phyloP scores from a whole-genome alignment of 2,113 vertebrate genomes.

The Antigone vipio region DNA sequence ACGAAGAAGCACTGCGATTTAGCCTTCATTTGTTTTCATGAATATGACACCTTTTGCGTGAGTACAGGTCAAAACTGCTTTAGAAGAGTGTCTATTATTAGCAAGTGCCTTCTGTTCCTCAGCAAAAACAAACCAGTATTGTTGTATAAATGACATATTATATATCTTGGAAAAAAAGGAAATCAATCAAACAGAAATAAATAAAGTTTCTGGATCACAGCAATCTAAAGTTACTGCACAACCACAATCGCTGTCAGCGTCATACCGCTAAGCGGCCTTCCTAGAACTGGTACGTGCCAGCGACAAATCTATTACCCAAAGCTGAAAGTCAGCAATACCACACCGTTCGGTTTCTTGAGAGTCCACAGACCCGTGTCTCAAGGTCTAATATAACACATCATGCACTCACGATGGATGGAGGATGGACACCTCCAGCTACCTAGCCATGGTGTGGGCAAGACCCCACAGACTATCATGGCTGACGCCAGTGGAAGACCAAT shows the following conservation, averaged over 20 bases:
- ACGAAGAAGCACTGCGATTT: not conserved
- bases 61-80: not conserved
- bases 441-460: accelerated
- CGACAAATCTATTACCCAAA: not conserved
- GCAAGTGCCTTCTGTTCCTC: not conserved
- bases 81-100: not conserved
- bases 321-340: not conserved
- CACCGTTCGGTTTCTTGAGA: not conserved
- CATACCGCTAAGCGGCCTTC: not conserved
- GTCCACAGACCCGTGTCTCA: not conserved
- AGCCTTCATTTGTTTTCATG: not conserved
- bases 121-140: not conserved
- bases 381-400: not conserved
- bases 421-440: not conserved
- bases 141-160: not conserved
- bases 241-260: not conserved
- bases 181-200: not conserved
- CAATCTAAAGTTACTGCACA: not conserved
- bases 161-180: not conserved
- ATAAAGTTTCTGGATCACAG: not conserved
- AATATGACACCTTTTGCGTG: not conserved
- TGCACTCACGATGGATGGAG: accelerated
- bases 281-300: not conserved
- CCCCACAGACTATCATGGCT: not conserved
- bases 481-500: accelerated